A percentile compares a stretch with the other conserved stretches of the same genome.
These are phyloP conservation scores for Pangasius krempfi DNA, from an alignment of 2,797 vertebrate species.

Conservation along the genomic window DNA sequence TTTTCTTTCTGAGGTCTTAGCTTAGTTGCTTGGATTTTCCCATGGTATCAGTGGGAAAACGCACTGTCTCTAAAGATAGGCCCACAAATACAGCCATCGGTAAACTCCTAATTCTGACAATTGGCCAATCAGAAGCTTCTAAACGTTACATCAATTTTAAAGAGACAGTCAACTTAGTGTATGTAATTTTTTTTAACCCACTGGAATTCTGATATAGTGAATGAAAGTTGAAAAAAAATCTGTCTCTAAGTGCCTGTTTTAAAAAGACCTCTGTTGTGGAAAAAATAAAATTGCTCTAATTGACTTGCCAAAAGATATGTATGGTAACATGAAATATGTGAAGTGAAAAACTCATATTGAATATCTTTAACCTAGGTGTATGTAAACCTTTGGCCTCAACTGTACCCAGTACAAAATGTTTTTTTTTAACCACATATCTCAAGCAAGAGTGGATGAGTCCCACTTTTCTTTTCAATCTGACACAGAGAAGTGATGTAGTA, in stretches of 20 bases:
- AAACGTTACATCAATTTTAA: not conserved
- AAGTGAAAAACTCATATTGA: not conserved
- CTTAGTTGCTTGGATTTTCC: not conserved
- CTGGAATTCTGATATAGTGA: not conserved
- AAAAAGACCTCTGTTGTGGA: not conserved
- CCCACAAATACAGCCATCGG: not conserved
- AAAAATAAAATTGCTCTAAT: not conserved
- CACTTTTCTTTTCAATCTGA: not conserved
- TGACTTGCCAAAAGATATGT: not conserved
- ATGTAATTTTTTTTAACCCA: not conserved
- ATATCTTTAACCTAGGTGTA: not conserved
- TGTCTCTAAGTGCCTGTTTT: not conserved
- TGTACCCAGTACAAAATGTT: not conserved
- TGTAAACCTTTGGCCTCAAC: not conserved
- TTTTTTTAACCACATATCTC: not conserved
- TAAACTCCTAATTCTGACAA: not conserved
- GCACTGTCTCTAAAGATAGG: not conserved
- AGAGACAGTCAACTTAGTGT: not conserved
- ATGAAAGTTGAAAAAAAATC: not conserved
- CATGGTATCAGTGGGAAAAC: not conserved
- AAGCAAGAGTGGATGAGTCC: not conserved
- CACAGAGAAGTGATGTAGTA: not conserved
- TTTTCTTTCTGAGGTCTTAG: too few relatives aligned
- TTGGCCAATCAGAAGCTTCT: not conserved
- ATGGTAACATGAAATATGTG: not conserved